Evolutionary conservation across 64 coral and sea anemone genomes (phyloP), one percentile per base, ranked within the genome.

Genomic region (Montipora efflorescens): DNA sequence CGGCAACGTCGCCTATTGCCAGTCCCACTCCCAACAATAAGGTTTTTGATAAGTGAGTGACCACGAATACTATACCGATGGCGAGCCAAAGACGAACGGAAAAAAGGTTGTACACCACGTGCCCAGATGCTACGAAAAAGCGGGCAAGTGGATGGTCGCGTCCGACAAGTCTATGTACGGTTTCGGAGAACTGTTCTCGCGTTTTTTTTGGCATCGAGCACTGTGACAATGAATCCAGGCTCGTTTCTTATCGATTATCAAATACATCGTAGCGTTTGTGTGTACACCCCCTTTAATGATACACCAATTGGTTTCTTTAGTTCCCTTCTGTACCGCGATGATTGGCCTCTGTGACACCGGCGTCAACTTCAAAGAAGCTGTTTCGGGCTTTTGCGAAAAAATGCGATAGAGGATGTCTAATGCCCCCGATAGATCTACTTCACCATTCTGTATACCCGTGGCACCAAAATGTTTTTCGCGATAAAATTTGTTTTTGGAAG

Each of bases 171-270:
- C 74, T 25, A 76, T 76, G 74, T 76, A 76, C 25, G 28, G 36
- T 45, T 45, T 45, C 0, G 25, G 4, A 7, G 6, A 4, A 36
- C 5, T 1, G 8, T 2, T 46, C 8, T 10, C 4, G n/a, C 77
- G 77, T 45, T 53, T 79, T 9, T 14, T n/a, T 16, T 51, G 50
- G 77, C 77, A 79, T 79, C 16, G 13, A 9, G 50, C 77, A 47
- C 48, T 79, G 48, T 52, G 49, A 14, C 77, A 79, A 9, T 53
- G 77, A 79, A 79, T 79, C 77, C 77, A 79, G 15, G 77, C 77
- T 53, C 47, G 47, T 15, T 13, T 5, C 3, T 44, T 43, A 2
- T 44, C 74, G 74, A 76, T 46, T 1, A 45, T 25, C 3, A 76
- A 76, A 76, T 76, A 76, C 74, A 76, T 76, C 23, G 74, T 76